A percentile compares a stretch with the other conserved stretches of the same genome.
Conservation (phyloP, 2,888 invertebrate species). For the Amorpha juglandis region DNA sequence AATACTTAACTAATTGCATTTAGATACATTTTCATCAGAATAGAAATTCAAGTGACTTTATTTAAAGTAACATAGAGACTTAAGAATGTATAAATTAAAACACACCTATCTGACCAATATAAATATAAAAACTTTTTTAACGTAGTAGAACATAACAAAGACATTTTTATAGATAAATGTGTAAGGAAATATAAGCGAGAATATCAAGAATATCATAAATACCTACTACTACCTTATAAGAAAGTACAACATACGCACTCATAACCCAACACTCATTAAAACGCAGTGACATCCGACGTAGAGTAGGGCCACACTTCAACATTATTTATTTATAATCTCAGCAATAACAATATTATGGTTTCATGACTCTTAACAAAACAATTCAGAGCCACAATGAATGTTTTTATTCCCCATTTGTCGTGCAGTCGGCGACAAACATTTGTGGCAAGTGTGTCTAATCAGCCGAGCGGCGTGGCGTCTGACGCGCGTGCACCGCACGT, state of each 20-base stretch:
- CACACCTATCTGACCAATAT: too few relatives aligned
- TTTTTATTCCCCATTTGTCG: constrained; percentile 63
- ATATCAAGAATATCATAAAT: background rate
- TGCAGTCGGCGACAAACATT: constrained; percentile 59
- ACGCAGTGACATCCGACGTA: background rate
- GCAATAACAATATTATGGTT: constrained; percentile 62
- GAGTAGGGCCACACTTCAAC: background rate
- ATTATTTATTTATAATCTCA: constrained; percentile 34
- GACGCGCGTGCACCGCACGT: constrained; percentile 46
- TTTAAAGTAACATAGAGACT: too few relatives aligned
- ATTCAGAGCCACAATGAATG: constrained; percentile 58
- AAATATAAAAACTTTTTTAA: too few relatives aligned
- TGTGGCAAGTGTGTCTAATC: constrained; percentile 77
- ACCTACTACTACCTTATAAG: background rate
- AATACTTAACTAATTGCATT: constrained; percentile 51
- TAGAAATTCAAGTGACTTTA: too few relatives aligned
- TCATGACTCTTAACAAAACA: constrained; percentile 53
- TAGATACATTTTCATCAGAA: constrained; percentile 10
- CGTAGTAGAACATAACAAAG: too few relatives aligned
- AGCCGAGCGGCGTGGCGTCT: constrained; percentile 38
- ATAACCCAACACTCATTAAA: background rate
- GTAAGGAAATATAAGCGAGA: too few relatives aligned
- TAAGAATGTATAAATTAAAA: too few relatives aligned
- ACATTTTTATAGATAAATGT: too few relatives aligned
- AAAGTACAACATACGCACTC: background rate